These are phyloP conservation scores for Drosophila jambulina DNA, from an alignment of 1,140 invertebrate species.

Conservation along the genomic window DNA sequence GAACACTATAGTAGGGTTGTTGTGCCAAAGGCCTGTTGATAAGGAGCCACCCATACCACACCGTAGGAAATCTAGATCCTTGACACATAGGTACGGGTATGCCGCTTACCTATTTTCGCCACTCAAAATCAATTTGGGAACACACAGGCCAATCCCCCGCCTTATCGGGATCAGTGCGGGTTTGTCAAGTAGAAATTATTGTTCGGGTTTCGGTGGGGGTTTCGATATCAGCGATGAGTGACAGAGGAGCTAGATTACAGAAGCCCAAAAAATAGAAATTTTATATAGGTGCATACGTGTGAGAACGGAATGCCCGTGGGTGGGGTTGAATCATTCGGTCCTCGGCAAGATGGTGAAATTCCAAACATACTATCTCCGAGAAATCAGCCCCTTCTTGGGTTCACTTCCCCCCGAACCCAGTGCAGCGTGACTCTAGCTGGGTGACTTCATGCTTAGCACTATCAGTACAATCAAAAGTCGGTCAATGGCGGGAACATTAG, in stretches of 20 bases:
- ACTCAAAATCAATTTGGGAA: constrained; percentile 5
- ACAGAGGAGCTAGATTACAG: constrained; percentile 18
- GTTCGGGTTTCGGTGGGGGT: constrained; percentile 5
- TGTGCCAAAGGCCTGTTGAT: not conserved
- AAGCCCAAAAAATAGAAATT: constrained; percentile 2
- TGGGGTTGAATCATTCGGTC: constrained; percentile 27
- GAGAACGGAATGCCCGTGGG: not conserved
- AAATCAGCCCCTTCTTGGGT: not conserved
- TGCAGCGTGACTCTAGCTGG: not conserved
- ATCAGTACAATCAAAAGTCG: constrained; percentile 21
- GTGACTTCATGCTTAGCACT: not conserved
- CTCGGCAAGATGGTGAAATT: constrained; percentile 21
- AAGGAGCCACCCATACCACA: not conserved
- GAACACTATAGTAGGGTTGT: not conserved
- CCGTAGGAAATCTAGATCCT: not conserved
- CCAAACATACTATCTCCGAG: constrained; percentile 1
- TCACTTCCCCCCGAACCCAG: not conserved
- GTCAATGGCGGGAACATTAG: constrained; percentile 34
- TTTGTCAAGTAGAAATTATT: constrained; percentile 11
- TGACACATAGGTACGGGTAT: not conserved
- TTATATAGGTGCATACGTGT: not conserved
- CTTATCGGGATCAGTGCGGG: constrained; percentile 20
- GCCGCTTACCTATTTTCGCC: not conserved
- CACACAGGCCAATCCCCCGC: not conserved
- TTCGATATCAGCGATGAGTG: constrained; percentile 29